Evolutionary conservation across 1,140 invertebrate genomes (phyloP).

Genomic region (Achroia grisella): DNA sequence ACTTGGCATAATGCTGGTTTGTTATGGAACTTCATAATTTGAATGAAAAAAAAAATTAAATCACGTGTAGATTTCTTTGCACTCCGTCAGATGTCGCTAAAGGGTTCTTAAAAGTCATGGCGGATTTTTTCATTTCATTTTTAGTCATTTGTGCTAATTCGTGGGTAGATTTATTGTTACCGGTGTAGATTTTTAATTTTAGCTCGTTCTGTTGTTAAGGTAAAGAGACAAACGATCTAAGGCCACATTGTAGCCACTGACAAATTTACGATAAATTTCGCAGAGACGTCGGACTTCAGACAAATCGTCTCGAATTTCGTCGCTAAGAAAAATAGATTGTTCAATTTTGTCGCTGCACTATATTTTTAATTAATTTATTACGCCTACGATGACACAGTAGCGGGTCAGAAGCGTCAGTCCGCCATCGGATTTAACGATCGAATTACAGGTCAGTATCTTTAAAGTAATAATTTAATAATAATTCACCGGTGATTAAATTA

Average conservation of each 20-base stretch:
- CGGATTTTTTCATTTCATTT: constrained; percentile 58
- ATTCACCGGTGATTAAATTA: not conserved
- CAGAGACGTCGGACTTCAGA: constrained; percentile 25
- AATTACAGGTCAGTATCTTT: constrained; percentile 40
- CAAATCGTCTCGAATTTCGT: constrained; percentile 58
- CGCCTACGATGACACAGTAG: constrained; percentile 58
- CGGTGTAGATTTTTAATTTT: constrained; percentile 54
- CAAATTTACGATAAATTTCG: constrained; percentile 9
- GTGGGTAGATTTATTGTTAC: constrained; percentile 65
- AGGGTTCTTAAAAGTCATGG: constrained; percentile 58
- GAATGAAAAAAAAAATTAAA: constrained; percentile 48
- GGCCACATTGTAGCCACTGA: constrained; percentile 16
- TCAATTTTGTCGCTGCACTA: constrained; percentile 32
- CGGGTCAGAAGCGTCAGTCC: constrained; percentile 23
- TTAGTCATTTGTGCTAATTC: constrained; percentile 52
- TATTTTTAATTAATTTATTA: constrained; percentile 40
- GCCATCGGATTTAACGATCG: constrained; percentile 35
- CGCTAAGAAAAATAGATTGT: constrained; percentile 38
- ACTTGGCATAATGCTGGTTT: constrained; percentile 27
- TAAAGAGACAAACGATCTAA: constrained; percentile 44
- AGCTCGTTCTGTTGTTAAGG: constrained; percentile 35
- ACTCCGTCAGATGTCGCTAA: constrained; percentile 58
- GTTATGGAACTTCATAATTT: constrained; percentile 49
- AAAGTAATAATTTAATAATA: not conserved
- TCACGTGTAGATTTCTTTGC: constrained; percentile 49